Evolutionary conservation across 2,113 vertebrate genomes (phyloP), one percentile per base, ranked within the genome.

Genomic region (Puffinus mauretanicus): DNA sequence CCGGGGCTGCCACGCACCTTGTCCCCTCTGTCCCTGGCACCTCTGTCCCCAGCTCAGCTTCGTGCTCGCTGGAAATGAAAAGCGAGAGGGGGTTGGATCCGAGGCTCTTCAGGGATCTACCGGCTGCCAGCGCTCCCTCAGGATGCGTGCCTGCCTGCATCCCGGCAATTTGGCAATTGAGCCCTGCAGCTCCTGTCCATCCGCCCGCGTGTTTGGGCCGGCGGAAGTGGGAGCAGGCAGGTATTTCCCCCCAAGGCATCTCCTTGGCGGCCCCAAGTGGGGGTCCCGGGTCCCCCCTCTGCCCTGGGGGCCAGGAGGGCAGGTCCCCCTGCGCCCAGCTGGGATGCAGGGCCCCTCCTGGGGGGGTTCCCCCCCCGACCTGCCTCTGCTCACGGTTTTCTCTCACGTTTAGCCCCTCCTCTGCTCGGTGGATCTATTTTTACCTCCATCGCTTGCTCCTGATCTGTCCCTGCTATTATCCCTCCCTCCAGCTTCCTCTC

Each of bases 351-450:
- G 42, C 54, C 60, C 77, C 40, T 95, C 70, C 40, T 0, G 2
- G 79, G 78, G 71, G 51, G 51, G 18, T 27, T 82, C 86, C 49
- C 78, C n/a, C 17, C 7, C 76, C 51, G 17, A 73, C 57, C 78
- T 89, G 78, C 73, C 49, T 93, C 66, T 82, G 67, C 88, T 93
- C 76, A 86, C 92, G 86, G 80, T 86, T 96, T 96, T 94, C 91
- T 82, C 94, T 95, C 97, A 97, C 96, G 89, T 95, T 96, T 96
- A 96, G 96, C 91, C 95, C 94, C 97, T 95, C 96, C 96, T 95
- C 94, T 96, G 54, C 96, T 96, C 44, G 7, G 94, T 87, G 70
- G 90, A 95, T 93, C 94, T 94, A 95, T 96, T 95, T 97, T 96
- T 96, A 94, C 96, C 88, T 97, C 92, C 87, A 64, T 75, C 7